phyloP scores from a whole-genome alignment of 2,113 vertebrate species.

The Pagrus major region DNA sequence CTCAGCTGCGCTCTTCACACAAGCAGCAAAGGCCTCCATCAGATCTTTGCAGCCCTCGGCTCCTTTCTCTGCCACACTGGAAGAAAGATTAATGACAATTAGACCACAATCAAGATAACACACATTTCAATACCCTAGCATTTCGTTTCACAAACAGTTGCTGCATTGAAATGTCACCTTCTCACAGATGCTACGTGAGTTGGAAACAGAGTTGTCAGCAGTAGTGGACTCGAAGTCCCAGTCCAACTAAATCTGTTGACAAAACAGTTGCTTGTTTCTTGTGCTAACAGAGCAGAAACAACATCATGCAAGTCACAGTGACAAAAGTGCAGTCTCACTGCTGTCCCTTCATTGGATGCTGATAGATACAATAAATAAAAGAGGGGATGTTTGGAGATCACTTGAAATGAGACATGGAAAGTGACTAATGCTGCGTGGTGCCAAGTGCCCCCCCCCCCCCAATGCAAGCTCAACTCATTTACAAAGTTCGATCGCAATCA shows the following conservation, averaged over 20 bases:
- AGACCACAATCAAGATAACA: neutral
- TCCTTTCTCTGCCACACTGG: constrained; percentile 83
- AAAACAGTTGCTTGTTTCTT: constrained; percentile 31
- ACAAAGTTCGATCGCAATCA: neutral
- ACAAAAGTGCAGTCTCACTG: neutral
- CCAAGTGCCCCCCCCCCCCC: too few relatives aligned
- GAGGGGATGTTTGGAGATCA: neutral
- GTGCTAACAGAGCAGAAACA: constrained; percentile 3
- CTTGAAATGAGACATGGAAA: neutral
- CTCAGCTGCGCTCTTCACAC: constrained; percentile 82
- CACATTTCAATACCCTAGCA: neutral
- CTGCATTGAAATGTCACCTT: neutral
- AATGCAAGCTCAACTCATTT: neutral
- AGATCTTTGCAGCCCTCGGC: constrained; percentile 83
- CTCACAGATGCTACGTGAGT: neutral
- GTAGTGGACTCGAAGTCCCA: neutral
- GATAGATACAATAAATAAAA: neutral
- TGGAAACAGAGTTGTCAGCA: constrained; percentile 3
- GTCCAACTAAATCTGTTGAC: constrained; percentile 20
- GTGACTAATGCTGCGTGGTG: neutral
- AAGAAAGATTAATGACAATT: constrained; percentile 1
- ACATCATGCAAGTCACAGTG: neutral
- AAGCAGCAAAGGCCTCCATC: constrained; percentile 84
- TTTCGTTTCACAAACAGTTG: neutral
- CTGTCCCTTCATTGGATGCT: too few relatives aligned